These are phyloP conservation scores for Tiliqua scincoides DNA, from an alignment of 2,113 vertebrate species.

Conservation along the genomic window DNA sequence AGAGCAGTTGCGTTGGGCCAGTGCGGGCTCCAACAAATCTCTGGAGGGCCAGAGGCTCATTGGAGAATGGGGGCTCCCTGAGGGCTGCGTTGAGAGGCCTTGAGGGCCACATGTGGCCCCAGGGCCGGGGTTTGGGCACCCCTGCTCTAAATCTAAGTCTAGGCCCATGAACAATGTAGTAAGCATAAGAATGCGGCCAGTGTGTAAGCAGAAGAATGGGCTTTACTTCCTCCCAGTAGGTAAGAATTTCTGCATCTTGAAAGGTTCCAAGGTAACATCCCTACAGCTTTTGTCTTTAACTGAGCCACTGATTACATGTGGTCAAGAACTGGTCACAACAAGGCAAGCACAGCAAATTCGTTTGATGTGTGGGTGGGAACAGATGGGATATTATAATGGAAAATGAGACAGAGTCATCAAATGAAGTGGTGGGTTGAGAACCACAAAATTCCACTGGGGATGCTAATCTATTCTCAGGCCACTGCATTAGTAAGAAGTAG, in stretches of 20 bases:
- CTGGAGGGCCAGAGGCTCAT: too few species aligned
- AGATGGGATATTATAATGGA: neutral
- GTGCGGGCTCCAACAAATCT: too few species aligned
- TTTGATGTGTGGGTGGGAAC: neutral
- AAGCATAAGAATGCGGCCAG: accelerated
- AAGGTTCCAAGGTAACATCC: neutral
- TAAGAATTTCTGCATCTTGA: neutral
- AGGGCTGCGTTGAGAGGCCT: too few species aligned
- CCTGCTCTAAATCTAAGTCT: neutral
- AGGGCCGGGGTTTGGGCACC: too few species aligned
- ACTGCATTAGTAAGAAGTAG: neutral
- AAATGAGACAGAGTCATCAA: neutral
- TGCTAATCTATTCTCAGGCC: constrained; percentile 2
- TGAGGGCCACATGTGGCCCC: too few species aligned
- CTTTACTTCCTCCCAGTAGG: neutral
- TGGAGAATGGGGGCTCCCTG: too few species aligned
- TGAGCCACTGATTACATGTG: neutral
- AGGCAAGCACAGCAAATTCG: neutral
- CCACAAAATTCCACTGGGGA: constrained; percentile 1
- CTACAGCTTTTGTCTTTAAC: neutral
- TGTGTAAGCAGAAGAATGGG: neutral
- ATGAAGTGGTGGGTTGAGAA: neutral
- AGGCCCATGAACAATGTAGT: neutral
- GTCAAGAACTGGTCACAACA: neutral
- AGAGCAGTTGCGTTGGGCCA: too few species aligned